Evolutionary conservation across 2,113 vertebrate species (phyloP).

Genomic region (Theristicus caerulescens): DNA sequence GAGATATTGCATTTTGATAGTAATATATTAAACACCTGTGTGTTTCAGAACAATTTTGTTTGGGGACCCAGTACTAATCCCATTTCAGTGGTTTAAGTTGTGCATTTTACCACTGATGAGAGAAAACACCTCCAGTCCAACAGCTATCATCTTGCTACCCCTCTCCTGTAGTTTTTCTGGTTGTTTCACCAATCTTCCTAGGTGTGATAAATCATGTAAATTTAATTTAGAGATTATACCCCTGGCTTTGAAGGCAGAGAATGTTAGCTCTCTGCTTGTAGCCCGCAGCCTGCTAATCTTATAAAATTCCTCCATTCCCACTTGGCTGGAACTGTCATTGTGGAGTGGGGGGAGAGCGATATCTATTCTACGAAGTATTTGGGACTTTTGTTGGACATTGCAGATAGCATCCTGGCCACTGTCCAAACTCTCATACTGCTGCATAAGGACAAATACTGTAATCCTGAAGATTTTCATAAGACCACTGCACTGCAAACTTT

Average conservation of each 20-base stretch:
- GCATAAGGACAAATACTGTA: not conserved
- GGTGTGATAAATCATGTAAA: constrained; percentile 48
- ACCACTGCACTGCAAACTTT: not conserved
- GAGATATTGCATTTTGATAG: constrained; percentile 10
- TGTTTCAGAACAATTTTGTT: not conserved
- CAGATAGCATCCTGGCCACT: not conserved
- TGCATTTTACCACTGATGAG: not conserved
- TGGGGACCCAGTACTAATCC: constrained; percentile 6
- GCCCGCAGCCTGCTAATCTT: not conserved
- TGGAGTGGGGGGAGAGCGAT: not conserved
- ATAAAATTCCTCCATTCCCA: constrained; percentile 36
- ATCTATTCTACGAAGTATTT: not conserved
- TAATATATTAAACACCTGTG: constrained; percentile 18
- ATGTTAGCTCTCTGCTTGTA: not conserved
- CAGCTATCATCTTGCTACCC: not conserved
- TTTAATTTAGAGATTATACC: constrained; percentile 67
- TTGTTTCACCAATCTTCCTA: not conserved
- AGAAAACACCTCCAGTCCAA: not conserved
- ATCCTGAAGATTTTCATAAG: not conserved
- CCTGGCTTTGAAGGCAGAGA: constrained; percentile 30
- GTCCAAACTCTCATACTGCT: not conserved
- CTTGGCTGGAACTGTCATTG: constrained; percentile 28
- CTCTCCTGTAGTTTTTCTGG: not conserved
- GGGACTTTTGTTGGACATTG: not conserved
- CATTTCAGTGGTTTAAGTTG: not conserved